phyloP scores from a whole-genome alignment of 2,888 invertebrate genomes.

The Drosophila meridiana region DNA sequence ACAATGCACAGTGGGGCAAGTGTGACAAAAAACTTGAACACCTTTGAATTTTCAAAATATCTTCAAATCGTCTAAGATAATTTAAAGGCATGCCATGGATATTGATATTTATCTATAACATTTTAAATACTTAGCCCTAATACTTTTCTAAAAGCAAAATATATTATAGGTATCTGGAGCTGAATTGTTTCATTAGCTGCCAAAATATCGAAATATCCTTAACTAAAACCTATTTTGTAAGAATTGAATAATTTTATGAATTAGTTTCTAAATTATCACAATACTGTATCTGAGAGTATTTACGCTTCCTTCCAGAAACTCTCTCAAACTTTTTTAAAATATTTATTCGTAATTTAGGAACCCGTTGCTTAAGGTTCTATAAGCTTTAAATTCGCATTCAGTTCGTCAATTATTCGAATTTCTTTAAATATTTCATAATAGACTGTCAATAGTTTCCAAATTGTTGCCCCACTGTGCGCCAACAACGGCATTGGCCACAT shows the following conservation, averaged over 20 bases:
- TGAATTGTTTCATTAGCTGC: no score
- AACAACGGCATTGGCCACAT: conserved; percentile 52
- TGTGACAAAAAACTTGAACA: no score
- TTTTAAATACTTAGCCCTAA: neutral
- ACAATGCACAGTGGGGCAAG: neutral
- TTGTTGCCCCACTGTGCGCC: conserved; percentile 3
- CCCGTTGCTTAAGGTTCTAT: neutral
- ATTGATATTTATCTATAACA: neutral
- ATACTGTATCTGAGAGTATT: no score
- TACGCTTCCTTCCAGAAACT: neutral
- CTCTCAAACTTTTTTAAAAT: neutral
- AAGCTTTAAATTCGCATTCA: neutral
- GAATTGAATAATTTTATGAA: no score
- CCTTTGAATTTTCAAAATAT: no score
- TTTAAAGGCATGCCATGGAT: no score
- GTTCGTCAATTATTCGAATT: neutral
- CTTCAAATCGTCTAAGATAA: neutral
- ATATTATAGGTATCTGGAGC: neutral
- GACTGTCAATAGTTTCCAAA: neutral
- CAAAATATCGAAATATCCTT: neutral
- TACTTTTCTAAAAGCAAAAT: neutral
- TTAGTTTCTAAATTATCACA: no score
- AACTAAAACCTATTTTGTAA: neutral
- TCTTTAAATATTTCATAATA: neutral
- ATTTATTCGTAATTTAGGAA: neutral